Base-by-base conservation (phyloP, 2,888 invertebrate species). In the Leptarthrus brevirostris region DNA sequence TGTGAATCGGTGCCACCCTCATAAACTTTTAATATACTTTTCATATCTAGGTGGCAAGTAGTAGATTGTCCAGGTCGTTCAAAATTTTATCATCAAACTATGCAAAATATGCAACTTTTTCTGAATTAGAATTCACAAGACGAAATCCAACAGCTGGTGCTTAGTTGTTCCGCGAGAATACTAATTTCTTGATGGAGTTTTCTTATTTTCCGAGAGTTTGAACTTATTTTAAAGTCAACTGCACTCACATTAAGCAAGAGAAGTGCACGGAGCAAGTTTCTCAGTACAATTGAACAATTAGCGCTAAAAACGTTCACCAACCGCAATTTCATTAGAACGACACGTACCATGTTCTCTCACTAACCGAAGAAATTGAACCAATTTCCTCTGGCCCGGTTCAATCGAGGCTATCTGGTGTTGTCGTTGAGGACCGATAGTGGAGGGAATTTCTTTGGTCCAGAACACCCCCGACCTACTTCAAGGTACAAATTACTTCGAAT, bases 401-500 rank as follows among this genome's bases (percentile, higher is more conserved):
- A 54, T 22, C 26, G 54, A 8, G 12, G 56, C 6, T 56, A 26
- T 56, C 56, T 56, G 56, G 56, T 56, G 24, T 14, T 56, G 56
- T 56, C 26, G 30, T 56, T 24, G 16, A 56, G 30, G 30, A 56
- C 30, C 56, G 30, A 26, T 14, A 30, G 12, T 8, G 30, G 30
- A 26, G 54, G 54, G 14, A 26, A 12, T 30, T 30, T 54, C 6
- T 26, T n/a, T 12, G 26, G 14, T 12, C 56, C 30, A 30, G 30
- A 16, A 56, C 56, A 26, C 16, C 56, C n/a, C 30, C 26, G 56
- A 56, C 56, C 56, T 56, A 56, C 56, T 56, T 56, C 56, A 30
- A 56, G 16, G 30, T 26, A 12, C 16, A 56, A 26, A 56, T 56
- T 56, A 56, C 56, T 16, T 30, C 14, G 26, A 30, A 8, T 34